Conservation (phyloP, 2,888 invertebrate species). For the Microctonus brassicae region DNA sequence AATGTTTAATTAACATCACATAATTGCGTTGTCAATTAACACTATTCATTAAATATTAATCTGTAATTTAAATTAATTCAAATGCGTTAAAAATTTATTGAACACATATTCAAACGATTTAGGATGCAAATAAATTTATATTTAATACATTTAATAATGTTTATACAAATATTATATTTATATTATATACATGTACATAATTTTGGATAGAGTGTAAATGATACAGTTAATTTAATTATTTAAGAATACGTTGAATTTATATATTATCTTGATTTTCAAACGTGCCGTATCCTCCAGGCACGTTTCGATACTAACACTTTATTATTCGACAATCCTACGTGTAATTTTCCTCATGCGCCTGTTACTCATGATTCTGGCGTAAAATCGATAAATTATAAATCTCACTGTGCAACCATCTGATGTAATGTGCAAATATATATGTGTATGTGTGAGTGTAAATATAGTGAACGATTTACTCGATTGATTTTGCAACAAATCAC, state of each 20-base stretch:
- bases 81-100: slow-evolving; percentile 67
- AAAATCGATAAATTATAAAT: slow-evolving; percentile 34
- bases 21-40: slow-evolving; percentile 66
- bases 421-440: not conserved
- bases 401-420: too few species aligned
- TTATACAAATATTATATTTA: not conserved
- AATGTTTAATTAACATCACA: slow-evolving; percentile 67
- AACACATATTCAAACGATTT: slow-evolving; percentile 63
- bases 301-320: slow-evolving; percentile 20
- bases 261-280: not conserved
- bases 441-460: too few species aligned
- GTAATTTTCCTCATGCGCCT: slow-evolving; percentile 46
- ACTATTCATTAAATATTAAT: slow-evolving; percentile 66
- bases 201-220: not conserved
- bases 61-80: slow-evolving; percentile 67
- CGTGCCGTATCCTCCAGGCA: not conserved
- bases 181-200: not conserved
- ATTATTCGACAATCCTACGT: slow-evolving; percentile 28
- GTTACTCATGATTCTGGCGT: slow-evolving; percentile 17
- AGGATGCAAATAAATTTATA: slow-evolving; percentile 54
- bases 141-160: slow-evolving; percentile 22
- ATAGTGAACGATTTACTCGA: slow-evolving; percentile 22
- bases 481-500: slow-evolving; percentile 29
- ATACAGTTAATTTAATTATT: not conserved
- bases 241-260: not conserved